Base-by-base conservation (phyloP, 2,797 vertebrate species). In the Orestias chungarensis region DNA sequence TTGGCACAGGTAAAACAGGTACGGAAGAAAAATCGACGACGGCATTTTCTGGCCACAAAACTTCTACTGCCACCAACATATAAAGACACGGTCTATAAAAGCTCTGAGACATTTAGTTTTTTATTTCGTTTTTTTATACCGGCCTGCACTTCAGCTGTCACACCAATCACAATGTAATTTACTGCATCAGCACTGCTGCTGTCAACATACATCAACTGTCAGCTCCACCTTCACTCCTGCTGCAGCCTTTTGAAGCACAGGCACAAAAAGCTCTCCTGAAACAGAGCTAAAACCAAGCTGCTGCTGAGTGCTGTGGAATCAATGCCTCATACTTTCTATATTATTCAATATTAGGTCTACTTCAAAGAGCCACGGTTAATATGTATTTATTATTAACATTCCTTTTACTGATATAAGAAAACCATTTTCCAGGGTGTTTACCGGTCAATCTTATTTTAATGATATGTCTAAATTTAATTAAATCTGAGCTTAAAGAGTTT, bases 121-220 rank as follows among this genome's bases (percentile, higher is more conserved):
- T n/a, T n/a, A n/a, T n/a, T n/a, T n/a, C n/a, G 29, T 4, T 31
- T 31, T 54, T 54, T 27, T 29, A 1, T 8, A 25, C 54, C 4
- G 3, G 18, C 10, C 33, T 23, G 12, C 57, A 59, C 57, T 38
- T 38, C 57, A n/a, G 57, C 33, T 59, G 57, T 59, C 57, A 59
- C 20, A 35, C 20, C 33, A 23, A 31, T 59, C 57, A 59, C 33
- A 6, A 11, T 59, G 33, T 59, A 38, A 59, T 59, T 59, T 59
- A 59, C 57, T 65, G 25, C 43, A 44, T 66, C 29, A 46, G 42
- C 40, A 47, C 27, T 31, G 44, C 44, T 66, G 64, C 64, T 66
- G 64, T 31, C 64, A 46, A 66, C 42, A 43, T 44, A 29, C 33
- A 38, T 59, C 40, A 65, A 27, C 43, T 44, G 43, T 18, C 42